Evolutionary conservation across 2,888 invertebrate genomes (phyloP).

Genomic region (Amblyjoppa proteus): DNA sequence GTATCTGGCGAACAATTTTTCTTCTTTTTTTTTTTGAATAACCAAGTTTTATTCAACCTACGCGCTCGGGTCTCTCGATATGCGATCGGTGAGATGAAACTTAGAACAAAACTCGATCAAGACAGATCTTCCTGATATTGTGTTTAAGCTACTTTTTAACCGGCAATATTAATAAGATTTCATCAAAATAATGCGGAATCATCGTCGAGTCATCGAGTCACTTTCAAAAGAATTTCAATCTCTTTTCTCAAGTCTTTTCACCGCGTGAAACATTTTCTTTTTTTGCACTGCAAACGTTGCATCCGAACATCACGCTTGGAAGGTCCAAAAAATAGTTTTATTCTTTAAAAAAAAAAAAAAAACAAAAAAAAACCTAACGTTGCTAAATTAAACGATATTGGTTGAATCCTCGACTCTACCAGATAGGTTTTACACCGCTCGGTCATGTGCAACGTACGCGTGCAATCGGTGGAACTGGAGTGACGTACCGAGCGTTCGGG

Average conservation of each 20-base stretch:
- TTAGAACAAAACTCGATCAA: conserved; percentile 18
- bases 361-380: not conserved
- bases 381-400: not conserved
- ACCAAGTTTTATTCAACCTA: conserved; percentile 3
- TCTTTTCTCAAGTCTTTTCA: too few species aligned
- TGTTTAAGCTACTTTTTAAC: not conserved
- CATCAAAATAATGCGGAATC: too few species aligned
- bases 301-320: not conserved
- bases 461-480: too few species aligned
- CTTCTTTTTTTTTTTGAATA: not conserved
- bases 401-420: not conserved
- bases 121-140: not conserved
- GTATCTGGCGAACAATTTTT: conserved; percentile 11
- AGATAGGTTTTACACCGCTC: not conserved
- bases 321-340: not conserved
- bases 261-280: not conserved
- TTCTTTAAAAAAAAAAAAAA: too few species aligned
- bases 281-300: not conserved
- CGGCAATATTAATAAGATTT: not conserved
- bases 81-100: conserved; percentile 29
- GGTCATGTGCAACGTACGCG: not conserved
- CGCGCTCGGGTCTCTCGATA: not conserved
- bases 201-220: too few species aligned
- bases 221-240: too few species aligned
- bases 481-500: not conserved